Percentiles rank a stretch among this genome's conserved stretches.
These are phyloP conservation scores for Zele albiditarsus DNA, from an alignment of 2,888 invertebrate genomes.

Conservation along the genomic window DNA sequence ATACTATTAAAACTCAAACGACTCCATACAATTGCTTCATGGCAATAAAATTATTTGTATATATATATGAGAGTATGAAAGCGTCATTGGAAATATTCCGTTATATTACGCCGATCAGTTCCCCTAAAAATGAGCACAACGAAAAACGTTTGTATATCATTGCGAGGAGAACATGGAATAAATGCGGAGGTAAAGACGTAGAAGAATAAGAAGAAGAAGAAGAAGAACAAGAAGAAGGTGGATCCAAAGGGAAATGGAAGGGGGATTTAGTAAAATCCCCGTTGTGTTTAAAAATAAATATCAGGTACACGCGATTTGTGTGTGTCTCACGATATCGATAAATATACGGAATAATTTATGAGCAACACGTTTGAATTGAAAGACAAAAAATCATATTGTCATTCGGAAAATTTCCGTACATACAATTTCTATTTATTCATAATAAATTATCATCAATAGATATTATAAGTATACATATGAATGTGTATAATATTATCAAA, in stretches of 20 bases:
- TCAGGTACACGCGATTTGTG: conserved; percentile 16
- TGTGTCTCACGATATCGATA: conserved; percentile 1
- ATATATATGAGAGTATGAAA: not conserved
- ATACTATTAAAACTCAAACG: too few species aligned
- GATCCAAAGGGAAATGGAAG: not conserved
- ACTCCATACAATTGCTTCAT: too few species aligned
- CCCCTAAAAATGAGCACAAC: conserved; percentile 5
- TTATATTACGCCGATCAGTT: conserved; percentile 1
- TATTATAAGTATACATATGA: not conserved
- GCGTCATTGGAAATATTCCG: not conserved
- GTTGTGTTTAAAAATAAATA: conserved; percentile 18
- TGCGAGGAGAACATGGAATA: not conserved
- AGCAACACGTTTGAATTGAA: conserved; percentile 2
- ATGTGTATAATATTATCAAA: not conserved
- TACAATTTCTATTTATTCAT: not conserved
- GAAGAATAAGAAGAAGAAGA: not conserved
- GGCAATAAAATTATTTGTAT: conserved; percentile 8
- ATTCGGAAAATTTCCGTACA: not conserved
- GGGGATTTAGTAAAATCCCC: not conserved
- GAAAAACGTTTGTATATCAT: conserved; percentile 1
- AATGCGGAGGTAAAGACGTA: not conserved
- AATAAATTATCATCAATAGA: not conserved
- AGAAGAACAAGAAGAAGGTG: not conserved
- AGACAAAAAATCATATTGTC: not conserved
- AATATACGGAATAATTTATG: conserved; percentile 16